phyloP scores from a whole-genome alignment of 2,888 invertebrate species.

The Tenthredo amoena region DNA sequence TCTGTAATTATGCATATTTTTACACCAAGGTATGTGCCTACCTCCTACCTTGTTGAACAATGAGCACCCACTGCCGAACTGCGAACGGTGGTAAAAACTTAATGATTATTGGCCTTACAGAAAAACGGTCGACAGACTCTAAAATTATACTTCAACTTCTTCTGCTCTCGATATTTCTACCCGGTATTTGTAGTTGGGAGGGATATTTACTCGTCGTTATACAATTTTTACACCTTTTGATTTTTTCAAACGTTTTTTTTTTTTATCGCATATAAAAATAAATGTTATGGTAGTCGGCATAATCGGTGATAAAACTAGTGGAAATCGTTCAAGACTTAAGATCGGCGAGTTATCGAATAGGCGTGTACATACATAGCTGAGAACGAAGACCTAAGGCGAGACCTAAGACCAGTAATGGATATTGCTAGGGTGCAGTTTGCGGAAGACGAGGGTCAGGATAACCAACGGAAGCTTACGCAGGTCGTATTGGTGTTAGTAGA shows the following conservation, averaged over 20 bases:
- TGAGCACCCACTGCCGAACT: not conserved
- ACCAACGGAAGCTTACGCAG: constrained; percentile 30
- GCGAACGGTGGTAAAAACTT: not conserved
- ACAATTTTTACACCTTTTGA: too few relatives aligned
- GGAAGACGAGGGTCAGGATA: constrained; percentile 50
- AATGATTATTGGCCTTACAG: not conserved
- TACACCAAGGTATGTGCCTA: not conserved
- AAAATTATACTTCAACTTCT: not conserved
- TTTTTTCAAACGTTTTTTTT: not conserved
- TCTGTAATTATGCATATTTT: not conserved
- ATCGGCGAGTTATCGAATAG: constrained; percentile 23
- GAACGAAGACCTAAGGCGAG: constrained; percentile 24
- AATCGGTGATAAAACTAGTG: not conserved
- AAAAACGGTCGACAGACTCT: constrained; percentile 29
- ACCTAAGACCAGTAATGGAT: constrained; percentile 44
- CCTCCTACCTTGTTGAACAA: not conserved
- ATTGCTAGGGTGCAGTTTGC: constrained; percentile 50
- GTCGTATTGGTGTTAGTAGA: constrained; percentile 26
- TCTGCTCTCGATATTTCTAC: not conserved
- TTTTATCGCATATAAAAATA: not conserved
- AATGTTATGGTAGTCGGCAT: not conserved
- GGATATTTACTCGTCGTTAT: too few relatives aligned
- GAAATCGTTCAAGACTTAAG: not conserved
- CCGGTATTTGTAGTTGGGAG: not conserved
- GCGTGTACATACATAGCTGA: not conserved